Evolutionary conservation across 2,888 invertebrate genomes (phyloP), one percentile per base, ranked within the genome.

Genomic region (Himalopsyche japonica): DNA sequence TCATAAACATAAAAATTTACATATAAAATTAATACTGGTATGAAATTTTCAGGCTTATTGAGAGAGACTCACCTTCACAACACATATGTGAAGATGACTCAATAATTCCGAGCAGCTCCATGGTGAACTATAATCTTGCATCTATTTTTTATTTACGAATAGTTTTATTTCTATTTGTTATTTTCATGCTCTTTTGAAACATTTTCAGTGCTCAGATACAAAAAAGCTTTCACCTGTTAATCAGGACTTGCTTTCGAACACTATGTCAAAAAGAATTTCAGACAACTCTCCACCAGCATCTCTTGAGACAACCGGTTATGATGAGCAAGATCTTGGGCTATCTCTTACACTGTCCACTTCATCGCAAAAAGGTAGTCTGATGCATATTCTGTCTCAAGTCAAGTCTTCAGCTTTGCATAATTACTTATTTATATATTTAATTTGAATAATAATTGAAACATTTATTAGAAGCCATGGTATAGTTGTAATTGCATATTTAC

Each of bases 251-350:
- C 43, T 43, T 15, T 43, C 47, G 18, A 48, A 24, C 27, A 70
- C 47, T 57, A 20, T 37, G 32, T 37, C 64, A 34, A n/a, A 82
- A 18, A 70, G 64, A 37, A 76, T 84, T 20, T 76, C 82, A 57
- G 82, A 82, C 24, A 64, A 8, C n/a, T 82, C 86, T 1, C 86
- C 81, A 7, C 84, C 86, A 3, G 78, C 79, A 15, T 86, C 86
- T 43, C 47, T 86, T n/a, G 86, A 86, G 30, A 84, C 86, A 10
- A 84, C 82, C 18, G 86, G 80, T 12, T 86, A 86, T 49, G 64
- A 77, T 82, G 86, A 86, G 6, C 83, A 80, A 76, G 86, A 86
- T 48, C 82, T 86, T 20, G 84, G 80, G 32, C 80, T 86, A n/a
- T 86, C 86, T 6, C 78, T 86, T 3, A 80, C 86, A 37, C 77